These are phyloP conservation scores for Hirtodrosophila alboralis DNA, from an alignment of 2,888 invertebrate species.

Conservation along the genomic window DNA sequence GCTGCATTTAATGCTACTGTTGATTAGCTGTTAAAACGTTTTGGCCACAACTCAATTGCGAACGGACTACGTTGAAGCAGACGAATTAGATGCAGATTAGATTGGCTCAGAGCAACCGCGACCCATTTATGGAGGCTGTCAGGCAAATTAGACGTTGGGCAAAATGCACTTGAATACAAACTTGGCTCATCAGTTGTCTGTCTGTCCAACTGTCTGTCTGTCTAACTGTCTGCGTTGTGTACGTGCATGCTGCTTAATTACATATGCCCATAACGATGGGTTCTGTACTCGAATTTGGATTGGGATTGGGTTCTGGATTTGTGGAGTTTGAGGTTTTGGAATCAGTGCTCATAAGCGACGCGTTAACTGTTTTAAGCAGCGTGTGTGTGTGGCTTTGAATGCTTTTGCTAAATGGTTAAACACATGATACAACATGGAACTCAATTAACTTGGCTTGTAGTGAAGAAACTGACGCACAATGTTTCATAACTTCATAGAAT, in stretches of 20 bases:
- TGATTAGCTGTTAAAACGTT: slow-evolving; percentile 64
- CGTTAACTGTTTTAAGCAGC: slow-evolving; percentile 62
- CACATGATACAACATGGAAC: slow-evolving; percentile 43
- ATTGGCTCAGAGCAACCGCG: slow-evolving; percentile 36
- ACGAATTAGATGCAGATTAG: slow-evolving; percentile 34
- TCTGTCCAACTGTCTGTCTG: slow-evolving; percentile 25
- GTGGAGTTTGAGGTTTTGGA: slow-evolving; percentile 1
- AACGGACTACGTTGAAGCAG: slow-evolving; percentile 6
- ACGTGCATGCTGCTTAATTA: slow-evolving; percentile 58
- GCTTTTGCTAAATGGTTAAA: slow-evolving; percentile 48
- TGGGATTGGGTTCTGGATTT: slow-evolving; percentile 7
- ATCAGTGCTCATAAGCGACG: slow-evolving; percentile 47
- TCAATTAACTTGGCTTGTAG: slow-evolving; percentile 54
- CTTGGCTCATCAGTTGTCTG: slow-evolving; percentile 39
- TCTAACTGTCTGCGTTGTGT: slow-evolving; percentile 12
- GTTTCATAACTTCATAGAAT: slow-evolving; percentile 64
- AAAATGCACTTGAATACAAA: slow-evolving; percentile 50
- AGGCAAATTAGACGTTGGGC: slow-evolving; percentile 64
- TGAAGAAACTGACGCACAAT: slow-evolving; percentile 29
- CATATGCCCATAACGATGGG: slow-evolving; percentile 34
- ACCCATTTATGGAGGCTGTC: slow-evolving; percentile 56
- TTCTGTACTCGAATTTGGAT: slow-evolving; percentile 5
- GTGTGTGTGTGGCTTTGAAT: slow-evolving; percentile 44
- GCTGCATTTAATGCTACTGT: slow-evolving; percentile 38
- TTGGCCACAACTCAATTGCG: slow-evolving; percentile 48